A percentile compares a stretch with the other conserved stretches of the same genome.
These are phyloP conservation scores for Parotia lawesii DNA, from an alignment of 2,113 vertebrate species.

Conservation along the genomic window DNA sequence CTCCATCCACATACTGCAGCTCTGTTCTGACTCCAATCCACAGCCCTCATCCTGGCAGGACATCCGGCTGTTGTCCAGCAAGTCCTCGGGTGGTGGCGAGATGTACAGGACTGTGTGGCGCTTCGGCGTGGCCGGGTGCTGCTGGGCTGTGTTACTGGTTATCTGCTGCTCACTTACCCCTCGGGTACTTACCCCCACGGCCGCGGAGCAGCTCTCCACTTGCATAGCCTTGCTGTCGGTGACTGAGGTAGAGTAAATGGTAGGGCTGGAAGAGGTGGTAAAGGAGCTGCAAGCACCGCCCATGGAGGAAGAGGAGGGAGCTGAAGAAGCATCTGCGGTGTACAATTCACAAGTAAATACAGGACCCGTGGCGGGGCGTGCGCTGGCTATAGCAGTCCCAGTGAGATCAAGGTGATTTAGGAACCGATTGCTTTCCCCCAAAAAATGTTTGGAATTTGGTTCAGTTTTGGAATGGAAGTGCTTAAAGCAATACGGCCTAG, in stretches of 20 bases:
- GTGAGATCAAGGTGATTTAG: conserved; percentile 74
- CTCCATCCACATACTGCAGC: conserved; percentile 98
- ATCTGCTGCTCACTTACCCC: conserved; percentile 86
- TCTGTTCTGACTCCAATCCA: conserved; percentile 92
- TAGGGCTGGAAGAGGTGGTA: conserved; percentile 93
- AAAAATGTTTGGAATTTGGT: conserved; percentile 77
- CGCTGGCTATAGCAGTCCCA: conserved; percentile 91
- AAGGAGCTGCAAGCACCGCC: conserved; percentile 98
- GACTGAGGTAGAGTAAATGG: conserved; percentile 89
- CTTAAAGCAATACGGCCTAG: conserved; percentile 67
- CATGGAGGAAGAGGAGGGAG: conserved; percentile 95
- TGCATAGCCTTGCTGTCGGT: conserved; percentile 87
- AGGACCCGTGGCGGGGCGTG: conserved; percentile 73
- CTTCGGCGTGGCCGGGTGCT: conserved; percentile 86
- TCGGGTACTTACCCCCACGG: conserved; percentile 86
- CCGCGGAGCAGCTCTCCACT: conserved; percentile 84
- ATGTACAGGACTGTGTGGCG: conserved; percentile 91
- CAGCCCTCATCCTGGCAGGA: conserved; percentile 92
- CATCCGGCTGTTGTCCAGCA: conserved; percentile 95
- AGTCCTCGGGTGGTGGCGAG: conserved; percentile 95
- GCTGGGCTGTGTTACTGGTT: conserved; percentile 76
- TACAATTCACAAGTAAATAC: conserved; percentile 93
- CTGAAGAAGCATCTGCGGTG: conserved; percentile 97
- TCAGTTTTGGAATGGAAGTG: conserved; percentile 65
- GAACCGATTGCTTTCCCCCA: conserved; percentile 74